Evolutionary conservation across 2,113 vertebrate species (phyloP), one percentile per base, ranked within the genome.

Genomic region (Arizona elegans): DNA sequence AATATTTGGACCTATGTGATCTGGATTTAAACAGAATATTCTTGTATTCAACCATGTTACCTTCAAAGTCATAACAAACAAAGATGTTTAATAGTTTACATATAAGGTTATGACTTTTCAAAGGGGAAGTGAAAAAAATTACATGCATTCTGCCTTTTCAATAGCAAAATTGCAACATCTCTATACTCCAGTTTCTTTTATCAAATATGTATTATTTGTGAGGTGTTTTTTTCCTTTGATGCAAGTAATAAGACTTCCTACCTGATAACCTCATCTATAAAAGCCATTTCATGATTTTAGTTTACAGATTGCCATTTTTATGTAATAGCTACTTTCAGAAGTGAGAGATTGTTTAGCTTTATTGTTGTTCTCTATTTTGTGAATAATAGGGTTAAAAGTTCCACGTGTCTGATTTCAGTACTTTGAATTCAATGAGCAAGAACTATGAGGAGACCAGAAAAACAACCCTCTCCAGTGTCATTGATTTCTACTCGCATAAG

Each of bases 401-500:
- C 91, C 86, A 55, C 5, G 13, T 65, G 86, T 92, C 86, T 70
- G 86, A 92, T 92, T 96, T 94, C 92, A 94, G 29, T 86, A 62
- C 52, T 81, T 53, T 62, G 81, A 94, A 8, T 81, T 93, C 89
- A 59, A 26, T 94, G 94, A 93, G 96, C 93, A 95, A 65, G 53
- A 54, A 88, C 58, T 62, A 93, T 43, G 33, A 93, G 85, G 90
- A 95, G 88, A 87, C 38, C 53, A 91, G 91, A 92, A 86, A 95
- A 95, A 94, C 70, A 92, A 94, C 85, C 91, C 88, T 97, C 95
- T 96, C 87, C 94, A 93, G 91, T 90, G 93, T 97, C 96, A 92
- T 94, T 0, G n/a, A 87, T 96, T 94, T 94, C 93, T 94, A 89
- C 94, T 97, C 96, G 94, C 95, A 88, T 89, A 93, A 95, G 95